A percentile compares a stretch with the other conserved stretches of the same genome.
phyloP scores from a whole-genome alignment of 2,797 vertebrate species.

The Pteropus rufus region DNA sequence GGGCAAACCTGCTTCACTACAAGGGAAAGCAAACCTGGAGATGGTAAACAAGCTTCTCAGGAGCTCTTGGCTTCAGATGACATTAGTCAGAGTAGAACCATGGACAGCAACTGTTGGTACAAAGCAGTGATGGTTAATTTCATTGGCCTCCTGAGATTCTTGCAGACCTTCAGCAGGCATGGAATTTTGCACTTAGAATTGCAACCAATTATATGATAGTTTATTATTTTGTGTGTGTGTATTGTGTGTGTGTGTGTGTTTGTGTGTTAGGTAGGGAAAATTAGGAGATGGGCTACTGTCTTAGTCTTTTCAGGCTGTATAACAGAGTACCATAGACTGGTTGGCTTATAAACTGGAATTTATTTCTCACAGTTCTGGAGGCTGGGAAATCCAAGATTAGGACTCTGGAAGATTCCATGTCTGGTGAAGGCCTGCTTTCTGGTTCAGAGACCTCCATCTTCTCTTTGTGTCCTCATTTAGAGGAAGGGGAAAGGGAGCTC shows the following conservation, averaged over 20 bases:
- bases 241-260: background rate
- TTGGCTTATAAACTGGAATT: background rate
- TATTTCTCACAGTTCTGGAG: background rate
- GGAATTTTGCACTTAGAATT: background rate
- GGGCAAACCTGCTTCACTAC: background rate
- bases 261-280: background rate
- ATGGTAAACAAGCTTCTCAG: background rate
- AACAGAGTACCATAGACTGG: background rate
- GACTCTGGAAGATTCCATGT: background rate
- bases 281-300: background rate
- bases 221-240: background rate
- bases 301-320: background rate
- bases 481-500: background rate
- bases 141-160: background rate
- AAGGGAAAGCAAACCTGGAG: background rate
- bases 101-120: background rate
- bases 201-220: background rate
- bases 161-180: background rate
- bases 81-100: background rate
- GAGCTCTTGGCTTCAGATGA: background rate
- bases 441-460: background rate
- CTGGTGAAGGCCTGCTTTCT: background rate
- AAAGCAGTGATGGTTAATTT: background rate
- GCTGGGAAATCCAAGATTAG: background rate
- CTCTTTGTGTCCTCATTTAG: background rate